Evolutionary conservation across 2,888 invertebrate species (phyloP), one percentile per base, ranked within the genome.

Genomic region (Agrotis segetum): DNA sequence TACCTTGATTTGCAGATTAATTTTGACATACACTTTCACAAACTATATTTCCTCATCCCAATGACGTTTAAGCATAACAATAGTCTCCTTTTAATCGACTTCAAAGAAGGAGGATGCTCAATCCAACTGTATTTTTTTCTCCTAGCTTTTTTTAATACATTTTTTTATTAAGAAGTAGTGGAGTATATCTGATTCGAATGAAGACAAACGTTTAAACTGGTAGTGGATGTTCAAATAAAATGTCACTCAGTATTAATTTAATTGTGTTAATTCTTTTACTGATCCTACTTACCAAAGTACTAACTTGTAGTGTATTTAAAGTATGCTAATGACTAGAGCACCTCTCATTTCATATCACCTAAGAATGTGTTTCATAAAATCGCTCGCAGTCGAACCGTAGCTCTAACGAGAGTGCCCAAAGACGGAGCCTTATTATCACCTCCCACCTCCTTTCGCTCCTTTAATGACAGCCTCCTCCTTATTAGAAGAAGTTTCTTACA

Each of bases 401-500:
- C 79, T 73, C 67, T 84, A 86, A 84, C 86, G 84, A 85, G 84
- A 50, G 52, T 69, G 68, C 84, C 74, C 76, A 87, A 84, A 88
- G 85, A 85, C 77, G 78, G 84, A 84, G 89, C 83, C 87, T 90
- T 90, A 92, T 95, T 93, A 94, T 92, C 93, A 90, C 92, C 87
- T 92, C 84, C 89, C 88, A 85, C 89, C 86, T 79, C 87, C 86
- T 88, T 83, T 84, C 75, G 75, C 79, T 83, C 79, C 81, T 79
- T 89, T 93, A 92, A 92, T 89, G 87, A 86, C 84, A 63, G 80
- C 86, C 77, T 85, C 85, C 79, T 86, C 77, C 90, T 91, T 90
- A 91, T 92, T 92, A 93, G 80, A 61, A 29, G 64, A 63, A 76
- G 70, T 79, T 79, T 79, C 80, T 84, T 83, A 76, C 80, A 56